Conservation (phyloP, 37 sponge, comb jelly and placozoan genomes). For the Aplysina aerophoba region DNA sequence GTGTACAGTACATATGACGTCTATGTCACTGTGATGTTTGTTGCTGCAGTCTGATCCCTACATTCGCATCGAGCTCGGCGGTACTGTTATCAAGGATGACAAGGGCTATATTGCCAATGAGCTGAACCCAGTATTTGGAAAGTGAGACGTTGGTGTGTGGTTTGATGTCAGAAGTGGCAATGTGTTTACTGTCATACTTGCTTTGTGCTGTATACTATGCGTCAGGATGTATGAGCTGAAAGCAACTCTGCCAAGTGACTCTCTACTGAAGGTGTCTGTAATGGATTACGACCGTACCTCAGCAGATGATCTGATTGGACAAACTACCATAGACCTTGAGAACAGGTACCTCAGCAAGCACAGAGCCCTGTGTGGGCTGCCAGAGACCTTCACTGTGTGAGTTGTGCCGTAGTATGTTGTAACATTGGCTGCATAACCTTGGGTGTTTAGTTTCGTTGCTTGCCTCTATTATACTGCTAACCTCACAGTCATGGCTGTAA, state of each 20-base stretch:
- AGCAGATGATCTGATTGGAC: slow-evolving; percentile 67
- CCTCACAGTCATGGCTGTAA: slow-evolving; percentile 38
- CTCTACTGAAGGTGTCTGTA: slow-evolving; percentile 48
- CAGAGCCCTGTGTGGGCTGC: slow-evolving; percentile 61
- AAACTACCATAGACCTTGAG: slow-evolving; percentile 61
- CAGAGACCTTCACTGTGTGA: slow-evolving; percentile 50
- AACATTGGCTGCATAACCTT: not conserved
- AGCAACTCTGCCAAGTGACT: slow-evolving; percentile 49
- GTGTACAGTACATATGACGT: not conserved
- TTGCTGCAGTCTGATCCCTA: slow-evolving; percentile 61
- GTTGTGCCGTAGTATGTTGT: not conserved
- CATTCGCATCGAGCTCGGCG: slow-evolving; percentile 47
- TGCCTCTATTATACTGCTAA: too few species aligned
- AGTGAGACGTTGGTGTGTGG: slow-evolving; percentile 12
- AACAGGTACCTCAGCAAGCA: slow-evolving; percentile 53
- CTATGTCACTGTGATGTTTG: not conserved
- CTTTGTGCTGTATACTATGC: not conserved
- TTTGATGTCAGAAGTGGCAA: not conserved
- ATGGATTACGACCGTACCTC: slow-evolving; percentile 53
- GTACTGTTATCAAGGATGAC: slow-evolving; percentile 39
- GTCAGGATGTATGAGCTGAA: slow-evolving; percentile 54
- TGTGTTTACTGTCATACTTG: not conserved
- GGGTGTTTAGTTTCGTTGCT: too few species aligned
- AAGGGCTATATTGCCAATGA: slow-evolving; percentile 55
- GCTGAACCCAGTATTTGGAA: slow-evolving; percentile 62